Percentiles rank a stretch among this genome's conserved stretches.
These are phyloP conservation scores for Syrrhaptes paradoxus DNA, from an alignment of 2,113 vertebrate genomes.

Conservation along the genomic window DNA sequence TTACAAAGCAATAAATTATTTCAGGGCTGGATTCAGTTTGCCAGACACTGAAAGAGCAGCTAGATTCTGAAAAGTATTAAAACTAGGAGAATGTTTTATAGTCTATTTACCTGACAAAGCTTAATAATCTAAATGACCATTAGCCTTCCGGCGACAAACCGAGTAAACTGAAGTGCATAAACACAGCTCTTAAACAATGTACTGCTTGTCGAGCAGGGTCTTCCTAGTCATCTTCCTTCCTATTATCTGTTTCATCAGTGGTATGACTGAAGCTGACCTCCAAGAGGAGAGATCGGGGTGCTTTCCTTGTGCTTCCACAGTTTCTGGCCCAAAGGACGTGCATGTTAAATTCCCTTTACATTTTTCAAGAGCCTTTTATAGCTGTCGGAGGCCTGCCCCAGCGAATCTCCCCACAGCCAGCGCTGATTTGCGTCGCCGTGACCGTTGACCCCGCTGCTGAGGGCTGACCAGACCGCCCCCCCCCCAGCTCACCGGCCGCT, in stretches of 20 bases:
- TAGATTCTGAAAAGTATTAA: neutral
- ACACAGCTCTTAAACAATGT: accelerated
- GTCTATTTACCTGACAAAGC: neutral
- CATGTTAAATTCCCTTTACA: accelerated
- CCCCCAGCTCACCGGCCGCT: neutral
- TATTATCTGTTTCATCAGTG: accelerated
- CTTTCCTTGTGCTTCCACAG: accelerated
- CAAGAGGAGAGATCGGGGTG: accelerated
- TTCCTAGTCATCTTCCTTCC: too few relatives aligned
- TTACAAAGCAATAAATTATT: neutral
- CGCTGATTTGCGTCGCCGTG: accelerated
- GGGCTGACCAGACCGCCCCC: too few relatives aligned
- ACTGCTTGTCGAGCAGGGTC: too few relatives aligned
- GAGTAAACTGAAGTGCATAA: neutral
- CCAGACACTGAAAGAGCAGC: neutral
- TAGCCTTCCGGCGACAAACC: neutral
- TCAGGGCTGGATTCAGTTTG: neutral
- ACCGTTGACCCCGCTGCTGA: neutral
- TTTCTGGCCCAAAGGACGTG: accelerated
- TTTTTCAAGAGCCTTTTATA: accelerated
- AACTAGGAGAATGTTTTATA: neutral
- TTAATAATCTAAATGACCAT: neutral
- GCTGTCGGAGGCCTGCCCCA: accelerated
- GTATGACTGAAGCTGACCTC: neutral
- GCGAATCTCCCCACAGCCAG: too few relatives aligned